A percentile compares a stretch with the other conserved stretches of the same genome.
These are phyloP conservation scores for Gambusia yucatana DNA, from an alignment of 2,797 vertebrate genomes.

Conservation along the genomic window DNA sequence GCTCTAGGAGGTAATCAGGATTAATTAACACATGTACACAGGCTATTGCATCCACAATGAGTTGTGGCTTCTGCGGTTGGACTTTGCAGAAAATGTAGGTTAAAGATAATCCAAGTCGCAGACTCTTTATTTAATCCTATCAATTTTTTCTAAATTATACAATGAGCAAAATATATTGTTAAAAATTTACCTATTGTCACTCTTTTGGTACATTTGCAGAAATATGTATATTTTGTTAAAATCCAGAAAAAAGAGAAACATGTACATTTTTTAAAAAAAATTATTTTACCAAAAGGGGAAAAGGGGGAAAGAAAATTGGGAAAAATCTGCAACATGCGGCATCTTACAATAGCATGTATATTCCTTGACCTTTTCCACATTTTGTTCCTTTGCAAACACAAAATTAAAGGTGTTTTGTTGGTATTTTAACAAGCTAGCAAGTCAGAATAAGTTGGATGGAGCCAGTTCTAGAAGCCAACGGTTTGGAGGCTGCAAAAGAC, in stretches of 20 bases:
- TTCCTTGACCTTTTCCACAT: background rate
- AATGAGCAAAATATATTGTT: background rate
- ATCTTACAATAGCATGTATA: background rate
- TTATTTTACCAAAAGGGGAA: background rate
- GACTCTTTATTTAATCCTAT: background rate
- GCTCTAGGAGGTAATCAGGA: constrained; percentile 57
- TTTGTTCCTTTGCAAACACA: background rate
- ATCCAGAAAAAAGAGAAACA: background rate
- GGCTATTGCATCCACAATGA: constrained; percentile 3
- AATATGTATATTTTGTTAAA: background rate
- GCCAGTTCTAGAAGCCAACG: too few relatives aligned
- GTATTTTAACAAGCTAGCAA: background rate
- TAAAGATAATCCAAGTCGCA: background rate
- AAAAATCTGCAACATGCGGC: background rate
- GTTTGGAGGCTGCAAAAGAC: background rate
- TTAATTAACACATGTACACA: constrained; percentile 43
- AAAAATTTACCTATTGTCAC: background rate
- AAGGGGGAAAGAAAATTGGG: background rate
- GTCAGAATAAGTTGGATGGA: too few relatives aligned
- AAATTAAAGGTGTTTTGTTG: background rate
- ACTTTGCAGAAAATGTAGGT: background rate
- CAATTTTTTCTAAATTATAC: background rate
- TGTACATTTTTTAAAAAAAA: background rate
- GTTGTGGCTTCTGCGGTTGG: background rate
- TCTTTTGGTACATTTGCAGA: background rate